Base-by-base conservation (phyloP, 2,113 vertebrate genomes). In the Elgaria multicarinata region DNA sequence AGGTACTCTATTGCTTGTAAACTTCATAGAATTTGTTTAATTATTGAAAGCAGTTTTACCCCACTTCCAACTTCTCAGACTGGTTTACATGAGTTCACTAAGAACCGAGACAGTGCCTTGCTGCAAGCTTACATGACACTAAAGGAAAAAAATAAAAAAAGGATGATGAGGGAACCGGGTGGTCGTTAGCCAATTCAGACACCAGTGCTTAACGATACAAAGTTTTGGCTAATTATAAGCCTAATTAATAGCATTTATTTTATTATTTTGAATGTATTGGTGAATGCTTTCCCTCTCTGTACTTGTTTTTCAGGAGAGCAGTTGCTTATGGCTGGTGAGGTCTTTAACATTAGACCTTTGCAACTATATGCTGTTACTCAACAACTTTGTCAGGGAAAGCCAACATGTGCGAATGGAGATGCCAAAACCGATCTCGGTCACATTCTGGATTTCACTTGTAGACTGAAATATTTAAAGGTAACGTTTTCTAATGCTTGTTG, bases 401-500 rank as follows among this genome's bases (percentile, higher is more conserved):
- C 98, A 7, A 98, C 98, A 0, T 99, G 98, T 88, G 97, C 97
- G 90, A 99, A 97, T 1, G 98, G 99, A 89, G 99, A 99, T 69
- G 98, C 98, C 96, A 99, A 98, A 95, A 98, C 98, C 6, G 99
- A 99, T 96, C 97, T 99, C 1, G 99, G 98, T 22, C 99, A 99
- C 95, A 99, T 99, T 93, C 97, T 99, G 79, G 99, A 99, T 96
- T 99, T 99, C 96, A 98, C 98, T 79, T 99, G 99, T 94, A 96
- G 98, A 77, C 98, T 99, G 86, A 98, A 98, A 91, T 99, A 99
- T 96, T 98, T 99, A 78, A 99, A 99, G 98, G 99, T 98, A 0
- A 72, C 1, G 10, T 58, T 66, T 83, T 53, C 26, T 13, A 76
- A 18, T 69, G 39, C 12, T 62, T 1, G 64, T 75, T 67, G 90